A percentile compares a stretch with the other conserved stretches of the same genome.
Evolutionary conservation across 2,888 invertebrate species (phyloP).

Genomic region (Apeira syringaria): DNA sequence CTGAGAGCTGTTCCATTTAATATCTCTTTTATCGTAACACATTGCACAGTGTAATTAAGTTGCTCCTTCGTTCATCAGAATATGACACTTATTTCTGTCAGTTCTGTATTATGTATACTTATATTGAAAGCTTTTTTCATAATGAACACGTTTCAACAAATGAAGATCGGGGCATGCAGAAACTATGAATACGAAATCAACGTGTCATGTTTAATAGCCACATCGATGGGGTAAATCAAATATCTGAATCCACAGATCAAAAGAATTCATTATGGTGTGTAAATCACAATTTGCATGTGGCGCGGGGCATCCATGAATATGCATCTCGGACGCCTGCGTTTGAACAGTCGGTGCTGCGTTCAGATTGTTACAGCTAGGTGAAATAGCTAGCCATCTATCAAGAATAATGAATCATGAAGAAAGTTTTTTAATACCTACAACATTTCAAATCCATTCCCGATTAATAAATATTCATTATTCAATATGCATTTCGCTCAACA

Average conservation of each 20-base stretch:
- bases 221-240: constrained; percentile 82
- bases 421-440: no score
- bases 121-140: constrained; percentile 3
- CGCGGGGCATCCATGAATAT: constrained; percentile 77
- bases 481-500: no score
- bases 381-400: no score
- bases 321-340: constrained; percentile 71
- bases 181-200: constrained; percentile 80
- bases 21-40: no score
- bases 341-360: constrained; percentile 72
- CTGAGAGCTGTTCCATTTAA: no score
- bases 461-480: no score
- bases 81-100: no score
- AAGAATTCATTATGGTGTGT: constrained; percentile 84
- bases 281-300: constrained; percentile 83
- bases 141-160: constrained; percentile 51
- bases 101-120: no score
- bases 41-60: no score
- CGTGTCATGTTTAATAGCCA: constrained; percentile 71
- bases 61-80: no score
- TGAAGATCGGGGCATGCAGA: constrained; percentile 50
- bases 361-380: constrained; percentile 9
- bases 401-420: no score
- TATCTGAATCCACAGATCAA: constrained; percentile 83
- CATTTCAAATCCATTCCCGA: no score